A percentile compares a stretch with the other conserved stretches of the same genome.
These are phyloP conservation scores for Ypsolopha scabrella DNA, from an alignment of 2,888 invertebrate species.

Conservation along the genomic window DNA sequence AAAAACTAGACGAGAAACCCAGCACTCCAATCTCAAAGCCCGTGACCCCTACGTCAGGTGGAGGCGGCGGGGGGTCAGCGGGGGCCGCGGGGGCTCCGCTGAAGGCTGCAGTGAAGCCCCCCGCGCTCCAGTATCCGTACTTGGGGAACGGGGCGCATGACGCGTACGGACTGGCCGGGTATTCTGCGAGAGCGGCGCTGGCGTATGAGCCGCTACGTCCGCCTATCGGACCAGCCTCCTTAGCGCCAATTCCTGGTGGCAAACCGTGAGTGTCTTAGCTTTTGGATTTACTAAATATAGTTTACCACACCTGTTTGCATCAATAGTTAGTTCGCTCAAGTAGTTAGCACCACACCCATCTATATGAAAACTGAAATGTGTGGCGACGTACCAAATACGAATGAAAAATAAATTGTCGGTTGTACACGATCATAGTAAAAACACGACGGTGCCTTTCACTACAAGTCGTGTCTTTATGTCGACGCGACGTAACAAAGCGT, in stretches of 20 bases:
- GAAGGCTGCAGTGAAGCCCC: conserved; percentile 71
- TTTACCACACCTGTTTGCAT: too few relatives aligned
- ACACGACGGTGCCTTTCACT: too few relatives aligned
- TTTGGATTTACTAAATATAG: conserved; percentile 3
- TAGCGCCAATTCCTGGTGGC: conserved; percentile 82
- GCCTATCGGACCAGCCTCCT: conserved; percentile 65
- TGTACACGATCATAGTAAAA: too few relatives aligned
- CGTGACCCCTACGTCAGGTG: conserved; percentile 84
- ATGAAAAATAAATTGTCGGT: too few relatives aligned
- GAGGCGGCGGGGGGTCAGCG: conserved; percentile 64
- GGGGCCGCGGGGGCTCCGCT: conserved; percentile 69
- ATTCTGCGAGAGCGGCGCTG: conserved; percentile 60
- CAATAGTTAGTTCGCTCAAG: too few relatives aligned
- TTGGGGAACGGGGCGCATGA: conserved; percentile 63
- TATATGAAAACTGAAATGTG: too few relatives aligned
- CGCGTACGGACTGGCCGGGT: conserved; percentile 61
- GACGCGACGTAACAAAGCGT: too few relatives aligned
- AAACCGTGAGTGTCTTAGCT: conserved; percentile 80
- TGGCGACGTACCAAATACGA: too few relatives aligned
- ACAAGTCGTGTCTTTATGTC: too few relatives aligned
- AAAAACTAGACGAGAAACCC: conserved; percentile 89
- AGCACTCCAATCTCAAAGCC: conserved; percentile 93
- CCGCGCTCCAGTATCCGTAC: conserved; percentile 75
- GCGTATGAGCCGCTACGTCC: conserved; percentile 63
- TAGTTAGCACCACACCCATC: too few relatives aligned